Conservation (phyloP, 2,888 invertebrate genomes). For the Papilio protenor region DNA sequence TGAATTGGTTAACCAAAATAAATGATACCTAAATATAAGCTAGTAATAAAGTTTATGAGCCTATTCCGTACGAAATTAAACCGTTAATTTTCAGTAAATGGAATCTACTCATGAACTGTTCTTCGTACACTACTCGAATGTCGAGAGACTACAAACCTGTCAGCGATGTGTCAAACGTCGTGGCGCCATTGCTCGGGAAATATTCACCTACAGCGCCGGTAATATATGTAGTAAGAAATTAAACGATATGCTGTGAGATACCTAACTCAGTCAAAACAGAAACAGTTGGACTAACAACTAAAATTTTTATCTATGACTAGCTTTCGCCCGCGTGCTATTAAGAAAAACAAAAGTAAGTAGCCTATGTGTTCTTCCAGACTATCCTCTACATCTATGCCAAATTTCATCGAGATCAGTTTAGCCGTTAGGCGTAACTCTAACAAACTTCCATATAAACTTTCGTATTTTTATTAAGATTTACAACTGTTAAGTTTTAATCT, state of each 20-base stretch:
- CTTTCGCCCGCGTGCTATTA: no score
- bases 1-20: neutral
- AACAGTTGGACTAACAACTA: no score
- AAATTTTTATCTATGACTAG: no score
- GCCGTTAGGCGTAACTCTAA: no score
- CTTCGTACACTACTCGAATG: constrained; percentile 22
- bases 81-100: neutral
- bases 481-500: no score
- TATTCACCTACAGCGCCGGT: constrained; percentile 56
- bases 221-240: neutral
- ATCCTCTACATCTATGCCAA: no score
- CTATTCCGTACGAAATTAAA: neutral
- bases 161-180: constrained; percentile 43
- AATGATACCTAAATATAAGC: neutral
- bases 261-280: neutral
- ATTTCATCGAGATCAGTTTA: no score
- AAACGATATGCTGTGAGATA: neutral
- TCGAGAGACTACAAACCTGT: constrained; percentile 12
- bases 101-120: constrained; percentile 3
- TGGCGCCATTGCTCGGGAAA: constrained; percentile 51
- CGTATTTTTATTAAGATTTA: no score
- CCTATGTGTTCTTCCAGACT: no score
- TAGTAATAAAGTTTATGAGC: neutral
- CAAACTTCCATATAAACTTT: no score
- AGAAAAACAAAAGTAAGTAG: no score